Percentiles rank a stretch among this genome's conserved stretches.
These are phyloP conservation scores for Pterostichus madidus DNA, from an alignment of 2,888 invertebrate species.

Conservation along the genomic window DNA sequence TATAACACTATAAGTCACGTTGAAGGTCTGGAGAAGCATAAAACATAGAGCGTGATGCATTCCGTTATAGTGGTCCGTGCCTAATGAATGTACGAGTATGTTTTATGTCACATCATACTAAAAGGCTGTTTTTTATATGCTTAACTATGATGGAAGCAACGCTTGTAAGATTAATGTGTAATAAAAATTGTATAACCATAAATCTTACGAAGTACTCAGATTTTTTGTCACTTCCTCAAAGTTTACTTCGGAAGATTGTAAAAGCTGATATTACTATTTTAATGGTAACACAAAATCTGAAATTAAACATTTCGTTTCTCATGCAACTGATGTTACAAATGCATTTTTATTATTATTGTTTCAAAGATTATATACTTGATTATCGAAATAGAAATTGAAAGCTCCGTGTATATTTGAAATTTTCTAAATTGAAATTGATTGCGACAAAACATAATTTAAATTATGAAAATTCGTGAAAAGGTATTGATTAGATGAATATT, in stretches of 20 bases:
- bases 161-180: constrained; percentile 45
- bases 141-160: constrained; percentile 32
- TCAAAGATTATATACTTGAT: too few species aligned
- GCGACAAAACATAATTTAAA: too few species aligned
- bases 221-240: constrained; percentile 37
- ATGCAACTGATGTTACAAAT: too few species aligned
- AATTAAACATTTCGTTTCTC: too few species aligned
- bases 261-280: too few species aligned
- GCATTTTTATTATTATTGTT: too few species aligned
- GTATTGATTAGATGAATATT: too few species aligned
- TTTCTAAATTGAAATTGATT: too few species aligned
- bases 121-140: constrained; percentile 38
- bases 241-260: neutral
- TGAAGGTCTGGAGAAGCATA: constrained; percentile 15
- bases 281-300: too few species aligned
- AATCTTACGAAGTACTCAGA: constrained; percentile 3
- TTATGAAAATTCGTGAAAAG: too few species aligned
- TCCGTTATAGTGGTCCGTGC: constrained; percentile 2
- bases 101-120: constrained; percentile 27
- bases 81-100: constrained; percentile 43
- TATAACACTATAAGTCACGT: constrained; percentile 24
- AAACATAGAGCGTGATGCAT: constrained; percentile 36
- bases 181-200: constrained; percentile 45
- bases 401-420: too few species aligned
- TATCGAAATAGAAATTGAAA: too few species aligned